Evolutionary conservation across 2,888 invertebrate genomes (phyloP).

Genomic region (Leptodirus hochenwartii): DNA sequence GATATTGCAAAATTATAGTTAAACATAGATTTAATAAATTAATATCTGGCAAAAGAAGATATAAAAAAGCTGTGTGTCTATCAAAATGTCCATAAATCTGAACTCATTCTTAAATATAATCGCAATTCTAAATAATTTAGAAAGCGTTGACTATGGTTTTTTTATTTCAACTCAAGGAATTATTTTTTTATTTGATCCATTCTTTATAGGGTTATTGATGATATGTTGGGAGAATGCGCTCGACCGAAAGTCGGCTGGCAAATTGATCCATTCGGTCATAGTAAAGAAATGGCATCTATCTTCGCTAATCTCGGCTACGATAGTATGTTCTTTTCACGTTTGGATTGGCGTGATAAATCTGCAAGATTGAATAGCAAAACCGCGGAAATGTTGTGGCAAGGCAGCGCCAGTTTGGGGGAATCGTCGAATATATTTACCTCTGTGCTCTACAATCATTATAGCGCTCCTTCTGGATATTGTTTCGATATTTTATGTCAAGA

Average conservation of each 20-base stretch:
- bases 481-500: slow-evolving; percentile 39
- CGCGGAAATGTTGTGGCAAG: slow-evolving; percentile 56
- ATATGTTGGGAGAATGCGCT: slow-evolving; percentile 54
- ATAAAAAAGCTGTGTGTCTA: too few species aligned
- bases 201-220: slow-evolving; percentile 43
- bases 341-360: slow-evolving; percentile 47
- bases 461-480: slow-evolving; percentile 40
- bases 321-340: slow-evolving; percentile 49
- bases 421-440: slow-evolving; percentile 37
- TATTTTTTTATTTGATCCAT: too few species aligned
- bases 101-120: too few species aligned
- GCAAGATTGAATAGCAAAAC: slow-evolving; percentile 35
- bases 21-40: too few species aligned
- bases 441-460: slow-evolving; percentile 33
- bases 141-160: too few species aligned
- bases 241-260: slow-evolving; percentile 67
- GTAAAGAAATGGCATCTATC: slow-evolving; percentile 45
- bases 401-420: slow-evolving; percentile 31
- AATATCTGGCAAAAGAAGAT: too few species aligned
- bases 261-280: slow-evolving; percentile 76
- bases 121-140: too few species aligned
- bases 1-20: too few species aligned
- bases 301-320: slow-evolving; percentile 51
- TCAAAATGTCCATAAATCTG: too few species aligned
- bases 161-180: too few species aligned